Percentiles rank a stretch among this genome's conserved stretches.
These are phyloP conservation scores for Typhlomys cinereus DNA, from an alignment of 2,113 vertebrate genomes.

Conservation along the genomic window DNA sequence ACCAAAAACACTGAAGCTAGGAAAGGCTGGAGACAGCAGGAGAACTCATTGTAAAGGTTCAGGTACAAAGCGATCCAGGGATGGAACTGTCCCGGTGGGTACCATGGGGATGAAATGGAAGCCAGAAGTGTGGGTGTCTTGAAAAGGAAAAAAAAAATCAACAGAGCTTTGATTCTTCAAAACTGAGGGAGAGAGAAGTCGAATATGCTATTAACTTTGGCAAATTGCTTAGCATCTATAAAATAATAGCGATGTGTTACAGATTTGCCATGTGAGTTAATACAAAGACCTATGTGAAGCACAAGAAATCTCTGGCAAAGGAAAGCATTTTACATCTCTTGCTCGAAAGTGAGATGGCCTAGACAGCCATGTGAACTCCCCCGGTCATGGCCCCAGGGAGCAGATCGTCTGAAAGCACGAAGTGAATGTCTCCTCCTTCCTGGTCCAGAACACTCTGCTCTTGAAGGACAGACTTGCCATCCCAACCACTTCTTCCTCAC, in stretches of 20 bases:
- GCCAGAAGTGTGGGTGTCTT: not conserved
- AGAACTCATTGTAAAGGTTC: not conserved
- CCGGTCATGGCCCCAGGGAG: not conserved
- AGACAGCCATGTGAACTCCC: not conserved
- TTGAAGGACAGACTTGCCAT: not conserved
- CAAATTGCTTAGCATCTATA: constrained; percentile 61
- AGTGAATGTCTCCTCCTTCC: accelerated
- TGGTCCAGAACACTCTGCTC: accelerated
- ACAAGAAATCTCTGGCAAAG: not conserved
- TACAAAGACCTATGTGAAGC: constrained; percentile 56
- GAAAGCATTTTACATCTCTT: not conserved
- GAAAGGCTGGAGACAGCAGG: not conserved
- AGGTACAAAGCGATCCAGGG: not conserved
- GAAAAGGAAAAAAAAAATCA: constrained; percentile 19
- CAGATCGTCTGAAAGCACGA: not conserved
- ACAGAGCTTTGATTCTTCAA: constrained; percentile 36
- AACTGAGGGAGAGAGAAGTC: constrained; percentile 50
- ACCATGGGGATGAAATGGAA: not conserved
- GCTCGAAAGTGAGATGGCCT: not conserved
- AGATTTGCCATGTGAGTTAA: constrained; percentile 44
- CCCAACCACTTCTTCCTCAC: not conserved
- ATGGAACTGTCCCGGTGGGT: too few species aligned
- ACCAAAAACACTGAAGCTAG: not conserved
- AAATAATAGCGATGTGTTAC: constrained; percentile 58
- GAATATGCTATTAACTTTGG: constrained; percentile 60